phyloP scores from a whole-genome alignment of 2,888 invertebrate species.

The Orthosia cruda region DNA sequence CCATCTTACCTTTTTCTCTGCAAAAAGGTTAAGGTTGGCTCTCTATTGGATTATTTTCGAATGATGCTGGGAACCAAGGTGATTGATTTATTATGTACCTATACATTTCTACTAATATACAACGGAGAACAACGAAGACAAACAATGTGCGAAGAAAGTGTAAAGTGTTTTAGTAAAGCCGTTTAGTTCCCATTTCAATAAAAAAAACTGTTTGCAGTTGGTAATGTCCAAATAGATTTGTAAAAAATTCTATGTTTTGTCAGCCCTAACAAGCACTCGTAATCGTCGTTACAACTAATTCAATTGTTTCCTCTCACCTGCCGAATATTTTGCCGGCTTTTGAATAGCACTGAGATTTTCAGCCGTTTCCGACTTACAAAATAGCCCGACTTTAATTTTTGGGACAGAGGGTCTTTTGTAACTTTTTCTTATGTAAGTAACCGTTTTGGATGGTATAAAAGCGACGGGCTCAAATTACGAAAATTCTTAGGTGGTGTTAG shows the following conservation, averaged over 20 bases:
- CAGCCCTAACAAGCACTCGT: conserved; percentile 28
- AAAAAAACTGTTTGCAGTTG: no score
- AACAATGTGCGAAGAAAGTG: neutral
- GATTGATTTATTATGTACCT: neutral
- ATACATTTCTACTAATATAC: neutral
- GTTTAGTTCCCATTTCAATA: neutral
- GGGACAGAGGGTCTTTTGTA: conserved; percentile 11
- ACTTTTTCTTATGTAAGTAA: conserved; percentile 30
- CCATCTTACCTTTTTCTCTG: conserved; percentile 10
- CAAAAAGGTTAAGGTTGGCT: neutral
- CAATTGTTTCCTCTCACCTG: conserved; percentile 44
- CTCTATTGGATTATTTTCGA: conserved; percentile 9
- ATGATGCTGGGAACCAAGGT: neutral
- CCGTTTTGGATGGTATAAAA: conserved; percentile 31
- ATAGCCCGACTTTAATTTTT: conserved; percentile 15
- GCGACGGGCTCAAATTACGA: conserved; percentile 27
- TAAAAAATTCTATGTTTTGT: neutral
- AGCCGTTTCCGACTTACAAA: conserved; percentile 24
- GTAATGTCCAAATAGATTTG: neutral
- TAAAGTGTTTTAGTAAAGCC: neutral
- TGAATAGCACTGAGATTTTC: conserved; percentile 15
- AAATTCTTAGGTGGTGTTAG: conserved; percentile 7
- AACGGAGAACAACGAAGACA: no score
- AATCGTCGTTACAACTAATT: conserved; percentile 37
- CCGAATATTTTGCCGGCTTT: conserved; percentile 30